Evolutionary conservation across 2,797 vertebrate species (phyloP).

Genomic region (Notoglanidium macrostoma): DNA sequence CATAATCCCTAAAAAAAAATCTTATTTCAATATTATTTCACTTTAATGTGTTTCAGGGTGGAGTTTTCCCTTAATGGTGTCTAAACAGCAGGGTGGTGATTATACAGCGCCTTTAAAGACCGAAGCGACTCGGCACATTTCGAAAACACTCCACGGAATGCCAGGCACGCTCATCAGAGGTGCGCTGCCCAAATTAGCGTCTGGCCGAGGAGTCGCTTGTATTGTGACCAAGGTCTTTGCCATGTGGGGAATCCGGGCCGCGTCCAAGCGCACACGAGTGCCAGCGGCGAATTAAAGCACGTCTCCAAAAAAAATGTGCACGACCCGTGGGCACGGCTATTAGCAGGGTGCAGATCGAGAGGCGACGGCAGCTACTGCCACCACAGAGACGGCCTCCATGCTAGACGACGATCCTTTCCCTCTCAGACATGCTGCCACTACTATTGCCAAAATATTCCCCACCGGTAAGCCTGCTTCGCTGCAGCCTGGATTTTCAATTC

Average conservation of each 20-base stretch:
- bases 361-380: slow-evolving; percentile 27
- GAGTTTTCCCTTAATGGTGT: background rate
- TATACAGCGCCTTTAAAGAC: background rate
- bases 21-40: background rate
- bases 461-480: background rate
- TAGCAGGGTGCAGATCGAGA: slow-evolving; percentile 17
- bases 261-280: slow-evolving; percentile 9
- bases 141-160: background rate
- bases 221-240: slow-evolving; percentile 17
- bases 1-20: background rate
- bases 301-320: slow-evolving; percentile 30
- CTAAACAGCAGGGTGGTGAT: background rate
- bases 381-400: background rate
- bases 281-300: slow-evolving; percentile 12
- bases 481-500: background rate
- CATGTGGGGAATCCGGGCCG: slow-evolving; percentile 5
- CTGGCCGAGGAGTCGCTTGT: background rate
- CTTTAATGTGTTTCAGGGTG: background rate
- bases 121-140: slow-evolving; percentile 7
- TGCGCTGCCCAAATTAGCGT: slow-evolving; percentile 7
- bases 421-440: background rate
- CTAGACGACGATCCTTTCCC: background rate
- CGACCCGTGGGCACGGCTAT: background rate
- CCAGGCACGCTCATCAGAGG: background rate
- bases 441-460: background rate